phyloP scores from a whole-genome alignment of 2,113 vertebrate genomes.

The Poeciliopsis prolifica region DNA sequence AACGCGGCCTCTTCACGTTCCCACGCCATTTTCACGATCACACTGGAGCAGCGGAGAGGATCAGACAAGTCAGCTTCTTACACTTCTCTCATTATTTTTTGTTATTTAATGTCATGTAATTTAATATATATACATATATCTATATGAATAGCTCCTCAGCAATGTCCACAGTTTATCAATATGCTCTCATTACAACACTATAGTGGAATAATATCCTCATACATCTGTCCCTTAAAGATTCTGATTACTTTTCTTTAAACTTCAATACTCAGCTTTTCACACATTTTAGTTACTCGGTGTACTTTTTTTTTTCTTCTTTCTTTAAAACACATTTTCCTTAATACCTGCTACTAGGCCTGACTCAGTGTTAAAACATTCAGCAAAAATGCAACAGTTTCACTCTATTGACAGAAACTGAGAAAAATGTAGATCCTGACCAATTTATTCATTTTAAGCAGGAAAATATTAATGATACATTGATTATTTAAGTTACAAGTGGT shows the following conservation, averaged over 20 bases:
- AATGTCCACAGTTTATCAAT: too few species aligned
- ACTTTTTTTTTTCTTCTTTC: not conserved
- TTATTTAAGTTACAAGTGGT: too few species aligned
- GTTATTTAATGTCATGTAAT: too few species aligned
- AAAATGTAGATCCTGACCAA: too few species aligned
- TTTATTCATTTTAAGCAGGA: too few species aligned
- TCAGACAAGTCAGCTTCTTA: conserved; percentile 85
- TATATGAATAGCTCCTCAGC: too few species aligned
- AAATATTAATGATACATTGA: too few species aligned
- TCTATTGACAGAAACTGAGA: not conserved
- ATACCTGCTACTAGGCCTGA: not conserved
- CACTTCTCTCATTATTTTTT: not conserved
- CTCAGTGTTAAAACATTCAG: not conserved
- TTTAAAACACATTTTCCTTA: not conserved
- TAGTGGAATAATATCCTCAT: not conserved
- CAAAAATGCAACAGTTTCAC: not conserved
- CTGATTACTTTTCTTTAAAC: not conserved
- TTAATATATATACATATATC: too few species aligned
- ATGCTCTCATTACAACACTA: too few species aligned
- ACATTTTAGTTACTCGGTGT: not conserved
- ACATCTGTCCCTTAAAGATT: not conserved
- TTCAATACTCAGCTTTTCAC: not conserved
- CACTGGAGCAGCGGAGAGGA: conserved; percentile 87
- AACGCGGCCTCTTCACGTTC: conserved; percentile 95
- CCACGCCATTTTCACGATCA: conserved; percentile 96